These are phyloP conservation scores for Nomada ruficornis DNA, from an alignment of 2,888 invertebrate genomes.

Conservation along the genomic window DNA sequence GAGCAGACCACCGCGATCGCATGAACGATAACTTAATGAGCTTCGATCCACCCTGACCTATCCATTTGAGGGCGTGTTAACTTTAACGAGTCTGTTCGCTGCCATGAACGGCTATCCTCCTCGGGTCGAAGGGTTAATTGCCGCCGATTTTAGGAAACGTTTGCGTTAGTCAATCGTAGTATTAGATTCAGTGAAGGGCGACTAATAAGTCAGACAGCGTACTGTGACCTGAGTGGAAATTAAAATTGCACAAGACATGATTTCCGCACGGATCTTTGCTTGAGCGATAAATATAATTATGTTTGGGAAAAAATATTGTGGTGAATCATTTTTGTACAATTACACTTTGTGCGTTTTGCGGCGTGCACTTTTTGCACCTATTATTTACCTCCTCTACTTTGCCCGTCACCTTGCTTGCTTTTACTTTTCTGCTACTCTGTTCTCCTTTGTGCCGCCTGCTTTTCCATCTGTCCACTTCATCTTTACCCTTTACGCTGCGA, in stretches of 20 bases:
- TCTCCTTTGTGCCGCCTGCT: background rate
- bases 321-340: too few relatives aligned
- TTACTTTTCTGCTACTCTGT: background rate
- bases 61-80: slow-evolving; percentile 40
- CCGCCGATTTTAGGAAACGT: too few relatives aligned
- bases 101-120: too few relatives aligned
- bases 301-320: too few relatives aligned
- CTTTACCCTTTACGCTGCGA: background rate
- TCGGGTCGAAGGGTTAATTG: too few relatives aligned
- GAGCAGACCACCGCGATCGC: slow-evolving; percentile 28
- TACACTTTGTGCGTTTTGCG: too few relatives aligned
- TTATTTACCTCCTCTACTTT: background rate
- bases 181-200: too few relatives aligned
- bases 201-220: too few relatives aligned
- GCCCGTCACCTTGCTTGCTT: background rate
- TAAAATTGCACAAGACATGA: background rate
- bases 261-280: too few relatives aligned
- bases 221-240: background rate
- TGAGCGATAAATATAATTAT: too few relatives aligned
- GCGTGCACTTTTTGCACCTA: background rate
- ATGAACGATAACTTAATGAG: slow-evolving; percentile 48
- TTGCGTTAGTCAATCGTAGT: too few relatives aligned
- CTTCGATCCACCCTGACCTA: slow-evolving; percentile 45
- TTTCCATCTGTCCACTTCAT: too few relatives aligned
- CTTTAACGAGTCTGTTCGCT: slow-evolving; percentile 4